Percentiles rank a stretch among this genome's conserved stretches.
phyloP scores from a whole-genome alignment of 2,797 vertebrate species.

The Pangasius macronema region DNA sequence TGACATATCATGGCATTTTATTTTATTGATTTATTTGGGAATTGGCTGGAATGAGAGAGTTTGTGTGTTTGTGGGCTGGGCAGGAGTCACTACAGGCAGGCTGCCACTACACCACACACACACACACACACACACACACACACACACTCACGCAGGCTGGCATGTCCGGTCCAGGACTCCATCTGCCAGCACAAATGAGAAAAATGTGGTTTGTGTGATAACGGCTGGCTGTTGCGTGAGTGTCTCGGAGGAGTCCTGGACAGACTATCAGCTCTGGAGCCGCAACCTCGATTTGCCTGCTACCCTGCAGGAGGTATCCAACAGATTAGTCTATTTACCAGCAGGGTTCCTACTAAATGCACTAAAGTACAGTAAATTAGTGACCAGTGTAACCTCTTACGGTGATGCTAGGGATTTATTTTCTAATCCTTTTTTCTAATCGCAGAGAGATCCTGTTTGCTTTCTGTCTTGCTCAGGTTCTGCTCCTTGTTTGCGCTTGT shows the following conservation, averaged over 20 bases:
- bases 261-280: too few species aligned
- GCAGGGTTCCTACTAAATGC: not conserved
- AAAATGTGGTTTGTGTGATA: conserved; percentile 64
- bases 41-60: not conserved
- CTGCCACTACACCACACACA: conserved; percentile 30
- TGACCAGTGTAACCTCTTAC: not conserved
- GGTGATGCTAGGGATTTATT: not conserved
- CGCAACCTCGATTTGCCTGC: too few species aligned
- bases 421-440: conserved; percentile 21
- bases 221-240: not conserved
- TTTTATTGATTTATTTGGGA: conserved; percentile 8
- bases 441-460: not conserved
- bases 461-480: not conserved
- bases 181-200: conserved; percentile 63
- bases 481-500: not conserved
- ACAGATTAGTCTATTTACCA: conserved; percentile 3
- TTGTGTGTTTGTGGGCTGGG: conserved; percentile 35
- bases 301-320: too few species aligned
- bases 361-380: not conserved
- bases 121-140: conserved; percentile 1
- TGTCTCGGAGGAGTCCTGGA: too few species aligned
- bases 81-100: conserved; percentile 54
- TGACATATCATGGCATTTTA: not conserved
- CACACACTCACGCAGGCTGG: not conserved
- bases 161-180: conserved; percentile 54